Evolutionary conservation across 2,113 vertebrate species (phyloP).

Genomic region (Elanus axillaris): DNA sequence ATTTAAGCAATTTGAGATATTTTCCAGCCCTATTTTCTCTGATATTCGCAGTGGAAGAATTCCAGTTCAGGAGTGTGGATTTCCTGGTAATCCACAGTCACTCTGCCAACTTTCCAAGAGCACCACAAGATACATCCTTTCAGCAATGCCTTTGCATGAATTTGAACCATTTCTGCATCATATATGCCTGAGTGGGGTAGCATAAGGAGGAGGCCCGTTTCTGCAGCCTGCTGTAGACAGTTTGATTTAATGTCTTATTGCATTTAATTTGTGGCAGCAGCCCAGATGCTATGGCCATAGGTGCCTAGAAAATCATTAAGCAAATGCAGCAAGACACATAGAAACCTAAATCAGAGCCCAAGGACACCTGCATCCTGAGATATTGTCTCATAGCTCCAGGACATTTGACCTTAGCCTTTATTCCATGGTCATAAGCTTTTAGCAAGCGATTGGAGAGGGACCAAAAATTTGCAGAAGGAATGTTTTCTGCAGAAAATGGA

Average conservation of each 20-base stretch:
- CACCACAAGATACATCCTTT: neutral
- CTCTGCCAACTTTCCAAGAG: neutral
- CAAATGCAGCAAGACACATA: slow-evolving; percentile 61
- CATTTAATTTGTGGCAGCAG: slow-evolving; percentile 61
- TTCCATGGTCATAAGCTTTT: slow-evolving; percentile 23
- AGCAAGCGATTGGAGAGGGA: neutral
- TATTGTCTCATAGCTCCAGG: slow-evolving; percentile 27
- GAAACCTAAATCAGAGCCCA: slow-evolving; percentile 55
- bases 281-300: slow-evolving; percentile 60
- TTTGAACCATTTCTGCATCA: neutral
- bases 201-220: neutral
- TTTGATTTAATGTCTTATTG: slow-evolving; percentile 55
- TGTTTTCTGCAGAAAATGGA: slow-evolving; percentile 19
- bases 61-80: neutral
- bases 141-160: neutral
- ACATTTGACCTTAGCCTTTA: slow-evolving; percentile 47
- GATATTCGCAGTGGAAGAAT: neutral
- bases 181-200: neutral
- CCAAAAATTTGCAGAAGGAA: slow-evolving; percentile 18
- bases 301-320: slow-evolving; percentile 57
- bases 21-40: neutral
- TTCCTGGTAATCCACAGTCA: neutral
- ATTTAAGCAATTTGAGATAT: neutral
- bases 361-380: slow-evolving; percentile 51
- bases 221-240: slow-evolving; percentile 12